Evolutionary conservation across 1,140 invertebrate species (phyloP).

Genomic region (Agraylea sexmaculata): DNA sequence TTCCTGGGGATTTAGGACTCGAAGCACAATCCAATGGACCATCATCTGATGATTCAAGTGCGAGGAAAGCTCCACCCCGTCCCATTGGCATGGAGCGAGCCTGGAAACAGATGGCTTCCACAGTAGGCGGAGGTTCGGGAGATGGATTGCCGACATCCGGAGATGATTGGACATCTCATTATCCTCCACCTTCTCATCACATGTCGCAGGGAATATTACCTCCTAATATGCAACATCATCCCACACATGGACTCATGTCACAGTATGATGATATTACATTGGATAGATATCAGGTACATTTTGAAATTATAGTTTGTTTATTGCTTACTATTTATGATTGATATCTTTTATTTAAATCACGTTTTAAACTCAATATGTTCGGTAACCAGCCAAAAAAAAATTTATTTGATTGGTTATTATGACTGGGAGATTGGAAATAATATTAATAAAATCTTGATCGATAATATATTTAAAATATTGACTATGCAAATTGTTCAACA

Average conservation of each 20-base stretch:
- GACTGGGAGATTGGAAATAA: neutral
- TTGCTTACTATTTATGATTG: neutral
- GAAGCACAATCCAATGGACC: constrained; percentile 6
- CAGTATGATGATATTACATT: constrained; percentile 14
- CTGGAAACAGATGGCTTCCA: constrained; percentile 18
- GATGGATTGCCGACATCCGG: constrained; percentile 4
- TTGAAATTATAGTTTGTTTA: neutral
- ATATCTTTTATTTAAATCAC: constrained; percentile 3
- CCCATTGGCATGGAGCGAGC: constrained; percentile 17
- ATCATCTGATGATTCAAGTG: constrained; percentile 9
- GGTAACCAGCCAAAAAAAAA: neutral
- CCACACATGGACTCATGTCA: constrained; percentile 12
- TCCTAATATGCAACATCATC: constrained; percentile 11
- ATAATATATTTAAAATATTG: no score
- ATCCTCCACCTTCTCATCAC: constrained; percentile 9
- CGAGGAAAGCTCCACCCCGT: constrained; percentile 15
- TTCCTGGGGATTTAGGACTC: constrained; percentile 6
- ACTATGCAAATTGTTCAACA: no score
- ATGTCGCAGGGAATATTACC: no score
- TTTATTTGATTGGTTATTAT: neutral
- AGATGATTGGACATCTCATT: neutral
- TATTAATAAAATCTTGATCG: no score
- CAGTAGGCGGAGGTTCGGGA: neutral
- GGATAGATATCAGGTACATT: constrained; percentile 18
- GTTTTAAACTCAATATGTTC: neutral